Conservation (phyloP, 1,140 invertebrate genomes). For the Ladona fulva region DNA sequence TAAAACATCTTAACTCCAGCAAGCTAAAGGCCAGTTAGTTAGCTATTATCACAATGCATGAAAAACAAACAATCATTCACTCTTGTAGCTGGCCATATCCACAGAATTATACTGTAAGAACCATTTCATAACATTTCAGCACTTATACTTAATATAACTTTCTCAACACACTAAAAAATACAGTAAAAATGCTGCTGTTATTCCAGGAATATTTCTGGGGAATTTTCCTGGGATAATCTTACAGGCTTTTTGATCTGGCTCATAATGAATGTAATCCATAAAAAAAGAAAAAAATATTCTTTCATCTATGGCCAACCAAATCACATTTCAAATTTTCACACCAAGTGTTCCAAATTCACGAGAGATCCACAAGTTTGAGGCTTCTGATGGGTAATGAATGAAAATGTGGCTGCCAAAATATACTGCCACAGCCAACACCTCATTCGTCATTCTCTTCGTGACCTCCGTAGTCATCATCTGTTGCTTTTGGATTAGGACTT, state of each 20-base stretch:
- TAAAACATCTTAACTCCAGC: neutral
- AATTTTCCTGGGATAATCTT: neutral
- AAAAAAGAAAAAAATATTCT: too few species aligned
- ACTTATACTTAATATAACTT: neutral
- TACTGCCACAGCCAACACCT: neutral
- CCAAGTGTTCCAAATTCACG: neutral
- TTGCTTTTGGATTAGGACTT: neutral
- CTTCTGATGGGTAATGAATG: neutral
- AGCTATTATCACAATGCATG: neutral
- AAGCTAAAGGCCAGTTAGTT: slow-evolving; percentile 5
- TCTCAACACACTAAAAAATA: slow-evolving; percentile 4
- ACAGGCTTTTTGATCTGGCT: too few species aligned
- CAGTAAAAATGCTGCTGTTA: neutral
- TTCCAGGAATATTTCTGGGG: neutral
- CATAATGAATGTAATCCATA: too few species aligned
- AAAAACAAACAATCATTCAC: neutral
- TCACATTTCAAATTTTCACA: neutral
- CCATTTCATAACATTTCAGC: neutral
- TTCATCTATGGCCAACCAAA: neutral
- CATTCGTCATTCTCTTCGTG: neutral
- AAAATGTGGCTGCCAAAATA: neutral
- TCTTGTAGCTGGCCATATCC: neutral
- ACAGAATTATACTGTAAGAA: neutral
- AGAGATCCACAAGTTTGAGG: neutral
- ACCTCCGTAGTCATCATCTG: neutral